Base-by-base conservation (phyloP, 2,797 vertebrate species). In the Platyrinchus mystaceus region DNA sequence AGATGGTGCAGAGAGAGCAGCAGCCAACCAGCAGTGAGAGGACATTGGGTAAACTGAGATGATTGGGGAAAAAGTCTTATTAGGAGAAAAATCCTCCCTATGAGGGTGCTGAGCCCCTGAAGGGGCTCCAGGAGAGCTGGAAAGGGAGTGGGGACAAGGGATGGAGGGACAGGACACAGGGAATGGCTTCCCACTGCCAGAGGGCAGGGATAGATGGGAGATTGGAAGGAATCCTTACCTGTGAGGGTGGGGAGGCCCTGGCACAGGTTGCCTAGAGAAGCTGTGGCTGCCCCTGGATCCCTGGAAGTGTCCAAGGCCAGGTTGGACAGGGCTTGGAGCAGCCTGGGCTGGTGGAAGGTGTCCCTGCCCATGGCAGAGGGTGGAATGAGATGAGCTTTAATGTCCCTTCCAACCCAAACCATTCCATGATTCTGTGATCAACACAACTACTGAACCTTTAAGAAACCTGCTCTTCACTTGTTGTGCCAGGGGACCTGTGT, bases 361-460 rank as follows among this genome's bases (percentile, higher is more conserved):
- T 52, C 71, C 46, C 53, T 76, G 53, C n/a, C 10, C 34, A 44
- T 15, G 62, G 53, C 46, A 52, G 46, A n/a, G 18, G 27, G 17
- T 18, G 70, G 44, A 0, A 22, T 1, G 41, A 44, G 43, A 8
- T 12, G 32, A 0, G 22, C 1, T 76, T 59, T 28, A 44, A n/a
- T 2, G 5, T 52, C 32, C 52, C 9, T 50, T 75, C 14, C 20
- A 3, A 36, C 14, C 12, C 32, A 75, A 44, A 4, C 4, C 53
- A 59, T 37, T 41, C 12, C 46, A 46, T 46, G 46, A 23, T 46
- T 46, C 44, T 46, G 12, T 46, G 46, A 46, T 46, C 46, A 46
- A 46, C 46, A 46, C 46, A 46, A 23, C 46, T 46, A 46, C 46
- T 46, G 46, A 23, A 46, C 21, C 46, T 46, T 23, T 46, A 46